Evolutionary conservation across 2,888 invertebrate species (phyloP).

Genomic region (Mongoloraphidia duomilia): DNA sequence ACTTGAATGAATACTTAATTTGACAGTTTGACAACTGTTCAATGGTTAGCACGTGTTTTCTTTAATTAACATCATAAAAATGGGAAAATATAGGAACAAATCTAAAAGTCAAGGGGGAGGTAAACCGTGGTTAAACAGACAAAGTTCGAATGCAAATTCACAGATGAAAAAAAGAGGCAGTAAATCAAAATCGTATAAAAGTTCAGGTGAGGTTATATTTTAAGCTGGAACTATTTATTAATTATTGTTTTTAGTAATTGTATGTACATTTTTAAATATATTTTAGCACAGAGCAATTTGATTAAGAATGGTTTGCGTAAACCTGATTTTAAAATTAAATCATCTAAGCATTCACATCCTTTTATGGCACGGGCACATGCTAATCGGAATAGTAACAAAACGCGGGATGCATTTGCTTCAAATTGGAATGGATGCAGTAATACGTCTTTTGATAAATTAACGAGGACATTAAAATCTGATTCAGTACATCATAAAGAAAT

Average conservation of each 20-base stretch:
- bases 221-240: too few relatives aligned
- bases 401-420: conserved; percentile 78
- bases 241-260: conserved; percentile 3
- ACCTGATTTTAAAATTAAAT: conserved; percentile 55
- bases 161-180: conserved; percentile 65
- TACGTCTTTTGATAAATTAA: conserved; percentile 61
- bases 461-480: conserved; percentile 56
- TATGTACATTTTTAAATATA: conserved; percentile 6
- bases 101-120: conserved; percentile 63
- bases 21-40: too few relatives aligned
- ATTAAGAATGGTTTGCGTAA: conserved; percentile 64
- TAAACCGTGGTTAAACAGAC: conserved; percentile 79
- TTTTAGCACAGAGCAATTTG: conserved; percentile 44
- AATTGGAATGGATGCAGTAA: conserved; percentile 87
- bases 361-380: conserved; percentile 37
- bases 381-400: conserved; percentile 47
- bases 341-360: conserved; percentile 23
- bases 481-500: conserved; percentile 84
- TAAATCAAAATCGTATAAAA: conserved; percentile 62
- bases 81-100: conserved; percentile 71
- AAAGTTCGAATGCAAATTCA: conserved; percentile 84
- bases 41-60: conserved; percentile 1
- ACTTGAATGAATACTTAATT: too few relatives aligned
- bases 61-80: conserved; percentile 23
- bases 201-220: conserved; percentile 39